phyloP scores from a whole-genome alignment of 2,113 vertebrate species.

The Cygnus atratus region DNA sequence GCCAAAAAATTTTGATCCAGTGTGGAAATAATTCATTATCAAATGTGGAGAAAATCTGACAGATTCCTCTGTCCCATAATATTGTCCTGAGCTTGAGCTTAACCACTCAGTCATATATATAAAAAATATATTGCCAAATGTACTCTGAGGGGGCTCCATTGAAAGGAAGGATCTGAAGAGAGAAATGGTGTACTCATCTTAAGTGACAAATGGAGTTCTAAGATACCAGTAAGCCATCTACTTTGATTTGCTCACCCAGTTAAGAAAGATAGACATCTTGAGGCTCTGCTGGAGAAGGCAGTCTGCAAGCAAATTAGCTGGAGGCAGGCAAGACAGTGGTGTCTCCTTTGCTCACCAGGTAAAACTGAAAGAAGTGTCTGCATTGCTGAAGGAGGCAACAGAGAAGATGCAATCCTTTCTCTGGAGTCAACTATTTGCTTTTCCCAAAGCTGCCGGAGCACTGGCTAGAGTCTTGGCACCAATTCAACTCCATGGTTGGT shows the following conservation, averaged over 20 bases:
- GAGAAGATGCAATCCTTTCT: neutral
- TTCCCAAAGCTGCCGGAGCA: neutral
- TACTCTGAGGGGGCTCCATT: neutral
- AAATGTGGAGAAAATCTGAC: neutral
- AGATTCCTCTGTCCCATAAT: neutral
- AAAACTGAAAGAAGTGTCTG: neutral
- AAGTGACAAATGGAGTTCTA: neutral
- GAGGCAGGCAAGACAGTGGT: neutral
- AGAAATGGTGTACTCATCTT: neutral
- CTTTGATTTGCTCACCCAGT: constrained; percentile 8
- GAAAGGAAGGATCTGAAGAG: neutral
- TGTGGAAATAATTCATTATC: neutral
- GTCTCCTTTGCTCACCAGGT: neutral
- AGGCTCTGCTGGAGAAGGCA: neutral
- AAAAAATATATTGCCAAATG: neutral
- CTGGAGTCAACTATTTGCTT: neutral
- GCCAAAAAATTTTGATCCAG: neutral
- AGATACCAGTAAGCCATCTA: neutral
- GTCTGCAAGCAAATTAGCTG: neutral
- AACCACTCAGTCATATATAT: neutral
- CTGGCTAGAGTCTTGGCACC: neutral
- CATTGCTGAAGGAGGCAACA: neutral
- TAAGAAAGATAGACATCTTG: neutral
- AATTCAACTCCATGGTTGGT: neutral
- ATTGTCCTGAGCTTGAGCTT: neutral